A percentile compares a stretch with the other conserved stretches of the same genome.
phyloP scores from a whole-genome alignment of 2,888 invertebrate genomes.

The Proisotoma minuta region DNA sequence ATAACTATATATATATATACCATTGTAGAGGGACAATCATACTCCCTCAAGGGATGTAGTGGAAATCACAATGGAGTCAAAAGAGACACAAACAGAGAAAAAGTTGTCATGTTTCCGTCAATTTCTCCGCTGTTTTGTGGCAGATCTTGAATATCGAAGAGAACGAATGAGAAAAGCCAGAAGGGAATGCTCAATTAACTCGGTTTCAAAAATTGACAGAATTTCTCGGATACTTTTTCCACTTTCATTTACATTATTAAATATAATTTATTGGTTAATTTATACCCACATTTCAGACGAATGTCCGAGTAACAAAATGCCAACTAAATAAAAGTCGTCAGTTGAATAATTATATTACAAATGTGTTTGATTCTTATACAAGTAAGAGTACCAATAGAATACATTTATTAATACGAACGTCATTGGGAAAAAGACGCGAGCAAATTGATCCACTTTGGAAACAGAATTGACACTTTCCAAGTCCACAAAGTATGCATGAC shows the following conservation, averaged over 20 bases:
- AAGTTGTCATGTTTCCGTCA: constrained; percentile 72
- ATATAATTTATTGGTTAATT: constrained; percentile 82
- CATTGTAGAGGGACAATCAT: too few relatives aligned
- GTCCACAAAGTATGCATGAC: constrained; percentile 22
- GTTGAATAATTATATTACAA: constrained; percentile 48
- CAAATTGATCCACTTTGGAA: constrained; percentile 71
- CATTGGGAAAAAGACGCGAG: constrained; percentile 69
- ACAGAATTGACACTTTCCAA: constrained; percentile 66
- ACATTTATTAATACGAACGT: constrained; percentile 70
- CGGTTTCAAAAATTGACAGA: constrained; percentile 78
- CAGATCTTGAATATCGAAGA: constrained; percentile 53
- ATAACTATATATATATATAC: too few relatives aligned
- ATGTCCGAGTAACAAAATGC: constrained; percentile 34
- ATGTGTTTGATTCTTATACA: constrained; percentile 53
- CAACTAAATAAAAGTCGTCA: too few relatives aligned
- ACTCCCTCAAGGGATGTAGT: too few relatives aligned
- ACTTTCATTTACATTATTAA: constrained; percentile 76
- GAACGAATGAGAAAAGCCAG: constrained; percentile 65
- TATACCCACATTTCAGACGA: constrained; percentile 59
- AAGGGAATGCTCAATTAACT: constrained; percentile 67
- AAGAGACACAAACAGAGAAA: constrained; percentile 73
- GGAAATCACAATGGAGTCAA: constrained; percentile 27
- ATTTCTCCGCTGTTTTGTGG: constrained; percentile 67
- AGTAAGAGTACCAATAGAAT: constrained; percentile 73
- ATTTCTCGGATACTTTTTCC: constrained; percentile 55